Evolutionary conservation across 2,113 vertebrate genomes (phyloP), one percentile per base, ranked within the genome.

Genomic region (Semnornis frantzii): DNA sequence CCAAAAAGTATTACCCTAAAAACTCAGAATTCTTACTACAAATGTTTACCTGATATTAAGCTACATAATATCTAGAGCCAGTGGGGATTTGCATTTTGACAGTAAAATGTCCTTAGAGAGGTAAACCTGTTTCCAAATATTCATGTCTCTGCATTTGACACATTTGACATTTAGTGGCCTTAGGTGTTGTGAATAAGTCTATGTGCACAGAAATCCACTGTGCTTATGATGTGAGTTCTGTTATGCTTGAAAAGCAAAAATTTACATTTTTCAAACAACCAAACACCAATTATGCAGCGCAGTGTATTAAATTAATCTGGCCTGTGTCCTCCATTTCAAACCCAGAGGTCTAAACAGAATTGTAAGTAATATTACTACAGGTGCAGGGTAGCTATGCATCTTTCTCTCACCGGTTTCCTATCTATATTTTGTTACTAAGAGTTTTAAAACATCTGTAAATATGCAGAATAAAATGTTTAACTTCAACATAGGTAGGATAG

Each of bases 121-220:
- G 27, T 74, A 83, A 92, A 83, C 19, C 23, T 95, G 52, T 57
- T 92, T 90, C 70, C 66, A 92, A 78, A 74, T 68, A 78, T 68
- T 54, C 33, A 64, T 90, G 73, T 31, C 65, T 70, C 64, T 48
- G 31, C 58, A 78, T 10, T 90, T 37, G 15, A 42, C 23, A 78
- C 88, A 93, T 86, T 71, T 81, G 58, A 57, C 77, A 68, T 42
- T 73, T 77, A 83, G 42, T 86, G 90, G 7, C 89, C 58, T 81
- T 90, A 58, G 73, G 83, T 73, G 68, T 27, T 89, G 48, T 52
- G 48, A 77, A 28, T 86, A 85, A 78, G 12, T 76, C 8, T 62
- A 60, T 60, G 54, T 71, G 70, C 65, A 89, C 14, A 21, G 33
- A 92, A 94, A 92, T 78, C 24, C 33, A 52, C 58, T 42, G 5